phyloP scores from a whole-genome alignment of 2,113 vertebrate genomes.

The Calyptommatus sinebrachiatus region DNA sequence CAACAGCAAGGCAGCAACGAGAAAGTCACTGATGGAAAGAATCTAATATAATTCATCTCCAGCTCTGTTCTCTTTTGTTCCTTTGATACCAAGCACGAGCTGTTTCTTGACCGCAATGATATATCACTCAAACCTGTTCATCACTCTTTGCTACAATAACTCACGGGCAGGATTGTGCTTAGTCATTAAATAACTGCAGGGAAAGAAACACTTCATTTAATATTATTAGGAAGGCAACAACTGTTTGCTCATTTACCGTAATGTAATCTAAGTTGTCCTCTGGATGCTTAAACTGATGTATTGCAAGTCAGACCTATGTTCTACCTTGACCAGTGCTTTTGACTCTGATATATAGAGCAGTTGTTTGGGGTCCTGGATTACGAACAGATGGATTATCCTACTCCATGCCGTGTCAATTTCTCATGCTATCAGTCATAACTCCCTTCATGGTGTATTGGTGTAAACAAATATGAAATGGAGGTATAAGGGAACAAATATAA shows the following conservation, averaged over 20 bases:
- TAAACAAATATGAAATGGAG: too few species aligned
- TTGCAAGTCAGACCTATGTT: neutral
- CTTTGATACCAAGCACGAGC: neutral
- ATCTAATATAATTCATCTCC: constrained; percentile 34
- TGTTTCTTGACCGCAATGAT: constrained; percentile 28
- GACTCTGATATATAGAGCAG: neutral
- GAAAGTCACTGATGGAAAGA: neutral
- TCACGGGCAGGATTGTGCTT: constrained; percentile 44
- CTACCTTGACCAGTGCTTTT: neutral
- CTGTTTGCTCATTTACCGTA: constrained; percentile 9
- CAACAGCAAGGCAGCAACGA: constrained; percentile 27
- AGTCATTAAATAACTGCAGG: constrained; percentile 50
- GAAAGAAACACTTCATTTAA: constrained; percentile 37
- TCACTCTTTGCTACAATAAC: constrained; percentile 28
- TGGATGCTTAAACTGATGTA: neutral
- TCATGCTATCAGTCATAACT: too few species aligned
- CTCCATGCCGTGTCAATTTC: too few species aligned
- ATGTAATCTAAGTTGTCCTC: neutral
- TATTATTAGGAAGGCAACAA: constrained; percentile 38
- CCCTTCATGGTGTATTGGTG: too few species aligned
- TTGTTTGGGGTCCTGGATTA: too few species aligned
- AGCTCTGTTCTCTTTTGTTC: constrained; percentile 8
- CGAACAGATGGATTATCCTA: too few species aligned
- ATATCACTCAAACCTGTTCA: constrained; percentile 37
- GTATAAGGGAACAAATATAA: too few species aligned